Evolutionary conservation across 2,797 vertebrate species (phyloP).

Genomic region (Microtus californicus): DNA sequence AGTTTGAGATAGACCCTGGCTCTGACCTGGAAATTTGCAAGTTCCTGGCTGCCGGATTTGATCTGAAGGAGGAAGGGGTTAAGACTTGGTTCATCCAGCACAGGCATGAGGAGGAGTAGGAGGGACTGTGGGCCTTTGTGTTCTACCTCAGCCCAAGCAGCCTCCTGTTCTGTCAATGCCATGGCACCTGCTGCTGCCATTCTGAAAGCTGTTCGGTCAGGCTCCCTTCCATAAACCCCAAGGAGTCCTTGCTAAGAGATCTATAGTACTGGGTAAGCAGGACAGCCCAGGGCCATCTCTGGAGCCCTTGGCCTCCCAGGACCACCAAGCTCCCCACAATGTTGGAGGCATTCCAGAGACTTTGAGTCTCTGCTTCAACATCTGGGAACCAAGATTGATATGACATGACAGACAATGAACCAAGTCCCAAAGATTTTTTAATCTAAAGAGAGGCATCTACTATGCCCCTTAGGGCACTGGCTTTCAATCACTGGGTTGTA

Average conservation of each 20-base stretch:
- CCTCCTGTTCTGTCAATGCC: neutral
- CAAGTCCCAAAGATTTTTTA: neutral
- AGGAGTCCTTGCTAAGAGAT: neutral
- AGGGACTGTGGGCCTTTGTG: neutral
- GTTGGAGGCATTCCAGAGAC: neutral
- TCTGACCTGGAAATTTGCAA: neutral
- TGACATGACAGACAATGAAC: neutral
- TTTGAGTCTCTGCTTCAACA: neutral
- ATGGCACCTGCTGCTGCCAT: neutral
- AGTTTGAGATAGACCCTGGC: neutral
- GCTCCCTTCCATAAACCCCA: neutral
- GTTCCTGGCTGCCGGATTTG: neutral
- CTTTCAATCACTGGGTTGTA: neutral
- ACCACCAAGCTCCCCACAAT: neutral
- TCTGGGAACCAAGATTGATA: neutral
- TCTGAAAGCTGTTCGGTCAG: neutral
- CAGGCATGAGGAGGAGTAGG: neutral
- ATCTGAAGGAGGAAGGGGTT: neutral
- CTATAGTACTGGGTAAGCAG: neutral
- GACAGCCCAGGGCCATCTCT: neutral
- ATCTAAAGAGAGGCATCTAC: neutral
- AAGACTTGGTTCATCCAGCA: neutral
- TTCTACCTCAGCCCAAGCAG: neutral
- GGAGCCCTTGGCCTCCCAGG: neutral
- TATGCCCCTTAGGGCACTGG: neutral